Evolutionary conservation across 2,888 invertebrate species (phyloP).

Genomic region (Megalurothrips usitatus): DNA sequence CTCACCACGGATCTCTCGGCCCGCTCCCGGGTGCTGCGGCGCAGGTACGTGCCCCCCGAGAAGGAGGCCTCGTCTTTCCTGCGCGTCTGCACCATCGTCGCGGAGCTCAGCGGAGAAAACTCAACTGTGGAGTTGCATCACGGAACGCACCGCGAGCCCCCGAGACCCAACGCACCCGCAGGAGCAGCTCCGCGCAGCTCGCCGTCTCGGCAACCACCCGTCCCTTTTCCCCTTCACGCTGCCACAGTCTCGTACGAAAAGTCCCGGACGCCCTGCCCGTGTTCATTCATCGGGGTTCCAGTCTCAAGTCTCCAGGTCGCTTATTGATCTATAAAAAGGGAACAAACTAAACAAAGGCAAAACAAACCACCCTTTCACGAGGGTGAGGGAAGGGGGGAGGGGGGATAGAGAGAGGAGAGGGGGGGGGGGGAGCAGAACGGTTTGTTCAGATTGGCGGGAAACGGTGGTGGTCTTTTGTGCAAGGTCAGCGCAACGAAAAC

Average conservation of each 20-base stretch:
- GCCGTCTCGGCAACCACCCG: neutral
- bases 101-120: neutral
- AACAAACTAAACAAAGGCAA: constrained; percentile 8
- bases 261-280: neutral
- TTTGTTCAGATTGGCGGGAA: neutral
- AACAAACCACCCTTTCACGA: neutral
- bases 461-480: neutral
- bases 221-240: neutral
- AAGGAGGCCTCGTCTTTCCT: neutral
- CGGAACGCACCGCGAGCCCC: neutral
- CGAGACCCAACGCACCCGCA: neutral
- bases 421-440: neutral
- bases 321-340: constrained; percentile 11
- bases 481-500: too few relatives aligned
- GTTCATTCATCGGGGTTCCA: neutral
- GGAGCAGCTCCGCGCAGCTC: neutral
- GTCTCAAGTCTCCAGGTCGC: neutral
- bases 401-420: neutral
- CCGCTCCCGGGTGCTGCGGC: neutral
- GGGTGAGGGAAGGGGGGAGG: neutral
- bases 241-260: neutral
- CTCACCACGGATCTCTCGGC: neutral
- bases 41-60: neutral
- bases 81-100: neutral
- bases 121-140: neutral